Evolutionary conservation across 2,113 vertebrate species (phyloP), one percentile per base, ranked within the genome.

Genomic region (Vidua chalybeata): DNA sequence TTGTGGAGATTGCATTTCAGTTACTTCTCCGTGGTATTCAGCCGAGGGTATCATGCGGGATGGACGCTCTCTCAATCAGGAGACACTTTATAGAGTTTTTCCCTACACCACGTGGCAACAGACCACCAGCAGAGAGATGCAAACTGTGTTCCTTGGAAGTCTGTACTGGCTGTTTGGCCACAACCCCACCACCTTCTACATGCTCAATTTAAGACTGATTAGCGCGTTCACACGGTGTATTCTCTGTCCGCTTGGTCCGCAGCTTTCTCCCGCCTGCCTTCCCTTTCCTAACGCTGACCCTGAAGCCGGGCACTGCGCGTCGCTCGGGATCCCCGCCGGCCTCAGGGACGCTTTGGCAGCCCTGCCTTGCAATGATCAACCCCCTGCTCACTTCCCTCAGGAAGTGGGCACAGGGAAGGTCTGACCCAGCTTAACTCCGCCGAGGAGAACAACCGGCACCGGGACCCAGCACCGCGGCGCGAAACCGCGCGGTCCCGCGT

Each of bases 241-340:
- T 69, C 62, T 33, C 63, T 18, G 67, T 10, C 28, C 6, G 2
- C 17, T 43, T 3, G 21, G 16, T 8, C 55, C 14, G 19, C n/a
- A 27, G 13, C 5, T 35, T 13, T 30, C 49, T 30, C 46, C 22
- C 0, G 1, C 46, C 24, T 17, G 13, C 68, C 46, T 31, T 52
- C 41, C 1, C 64, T 17, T 45, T 6, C 20, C 59, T 8, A 30
- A 6, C 0, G 4, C 84, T 10, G 43, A 9, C 22, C 48, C 43
- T 6, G 16, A 17, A 13, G 2, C 15, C 1, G 10, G 61, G 39
- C 69, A 30, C 58, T 0, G n/a, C 1, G 7, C 0, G 4, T 27
- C 23, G 49, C 35, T 39, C 10, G 10, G 68, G 30, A 43, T 13
- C 6, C 52, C 37, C 84, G 7, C 37, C 24, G 6, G 35, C 51